Conservation (phyloP, 1,140 invertebrate genomes). For the Bombus confusus region DNA sequence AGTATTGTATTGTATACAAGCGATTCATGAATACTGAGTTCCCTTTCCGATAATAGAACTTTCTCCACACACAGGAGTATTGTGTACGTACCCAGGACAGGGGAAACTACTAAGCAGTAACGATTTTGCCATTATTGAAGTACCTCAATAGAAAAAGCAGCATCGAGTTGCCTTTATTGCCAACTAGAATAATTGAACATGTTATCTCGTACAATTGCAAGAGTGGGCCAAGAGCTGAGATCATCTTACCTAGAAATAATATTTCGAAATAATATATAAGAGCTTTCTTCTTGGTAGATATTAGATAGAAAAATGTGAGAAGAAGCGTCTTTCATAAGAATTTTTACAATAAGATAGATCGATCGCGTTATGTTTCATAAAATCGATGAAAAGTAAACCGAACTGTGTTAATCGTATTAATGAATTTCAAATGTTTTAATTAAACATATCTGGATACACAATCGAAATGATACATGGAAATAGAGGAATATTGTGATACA, state of each 20-base stretch:
- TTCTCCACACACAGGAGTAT: neutral
- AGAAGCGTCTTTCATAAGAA: neutral
- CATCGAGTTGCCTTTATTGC: neutral
- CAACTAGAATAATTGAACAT: neutral
- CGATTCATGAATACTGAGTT: neutral
- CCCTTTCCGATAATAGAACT: neutral
- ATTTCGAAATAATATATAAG: neutral
- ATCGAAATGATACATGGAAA: too few relatives aligned
- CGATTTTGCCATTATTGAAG: slow-evolving; percentile 1
- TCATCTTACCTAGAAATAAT: neutral
- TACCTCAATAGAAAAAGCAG: neutral
- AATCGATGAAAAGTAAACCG: too few relatives aligned
- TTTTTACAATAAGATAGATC: too few relatives aligned
- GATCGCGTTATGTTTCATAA: too few relatives aligned
- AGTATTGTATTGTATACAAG: neutral
- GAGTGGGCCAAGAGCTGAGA: neutral
- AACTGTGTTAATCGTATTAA: too few relatives aligned
- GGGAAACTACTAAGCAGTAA: neutral
- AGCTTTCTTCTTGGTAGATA: neutral
- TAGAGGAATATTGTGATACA: neutral
- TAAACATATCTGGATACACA: too few relatives aligned
- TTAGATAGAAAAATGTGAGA: neutral
- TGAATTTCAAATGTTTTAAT: too few relatives aligned
- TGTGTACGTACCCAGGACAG: neutral
- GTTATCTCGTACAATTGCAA: neutral